Evolutionary conservation across 2,888 invertebrate species (phyloP).

Genomic region (Philaethria dido): DNA sequence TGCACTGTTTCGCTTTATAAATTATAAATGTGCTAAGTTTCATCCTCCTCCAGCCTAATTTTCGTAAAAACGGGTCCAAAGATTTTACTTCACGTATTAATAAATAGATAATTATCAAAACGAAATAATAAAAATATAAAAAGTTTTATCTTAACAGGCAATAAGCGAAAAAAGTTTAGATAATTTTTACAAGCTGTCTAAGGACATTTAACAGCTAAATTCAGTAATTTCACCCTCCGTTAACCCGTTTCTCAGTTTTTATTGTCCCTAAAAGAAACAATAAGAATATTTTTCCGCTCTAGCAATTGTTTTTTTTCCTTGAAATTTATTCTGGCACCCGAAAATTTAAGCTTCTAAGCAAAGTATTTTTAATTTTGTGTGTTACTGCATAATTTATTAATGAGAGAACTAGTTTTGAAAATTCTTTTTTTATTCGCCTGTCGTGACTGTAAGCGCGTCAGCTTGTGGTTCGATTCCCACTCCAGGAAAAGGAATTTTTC

Average conservation of each 20-base stretch:
- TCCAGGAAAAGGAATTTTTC: no score
- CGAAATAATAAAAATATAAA: not conserved
- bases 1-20: no score
- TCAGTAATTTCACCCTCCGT: slow-evolving; percentile 1
- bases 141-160: not conserved
- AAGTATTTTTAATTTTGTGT: not conserved
- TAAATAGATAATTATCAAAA: not conserved
- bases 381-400: no score
- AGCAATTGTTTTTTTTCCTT: not conserved
- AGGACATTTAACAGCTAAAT: slow-evolving; percentile 3
- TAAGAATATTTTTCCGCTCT: slow-evolving; percentile 6
- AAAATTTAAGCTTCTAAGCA: not conserved
- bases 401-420: no score
- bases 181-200: not conserved
- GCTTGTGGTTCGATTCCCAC: no score
- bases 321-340: not conserved
- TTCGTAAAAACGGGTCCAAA: no score
- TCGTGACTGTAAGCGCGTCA: no score
- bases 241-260: slow-evolving; percentile 5
- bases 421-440: no score
- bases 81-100: no score
- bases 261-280: slow-evolving; percentile 4
- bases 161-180: not conserved
- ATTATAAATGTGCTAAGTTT: no score
- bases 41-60: no score